These are phyloP conservation scores for Sarcophaga peregrina DNA, from an alignment of 1,140 invertebrate genomes.

Conservation along the genomic window DNA sequence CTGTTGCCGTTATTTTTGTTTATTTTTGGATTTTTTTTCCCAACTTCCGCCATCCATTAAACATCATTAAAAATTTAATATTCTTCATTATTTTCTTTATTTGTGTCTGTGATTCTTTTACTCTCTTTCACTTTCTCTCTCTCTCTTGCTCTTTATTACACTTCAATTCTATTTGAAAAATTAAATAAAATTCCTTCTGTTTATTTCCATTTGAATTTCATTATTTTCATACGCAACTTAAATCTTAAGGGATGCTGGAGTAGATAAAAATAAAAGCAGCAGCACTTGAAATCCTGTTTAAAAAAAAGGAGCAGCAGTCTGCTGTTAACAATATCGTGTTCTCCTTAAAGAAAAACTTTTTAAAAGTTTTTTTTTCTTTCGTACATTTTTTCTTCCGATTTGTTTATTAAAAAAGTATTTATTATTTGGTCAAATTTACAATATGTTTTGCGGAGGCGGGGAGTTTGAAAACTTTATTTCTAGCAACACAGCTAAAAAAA, in stretches of 20 bases:
- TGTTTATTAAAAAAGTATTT: constrained; percentile 16
- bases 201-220: constrained; percentile 27
- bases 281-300: no score
- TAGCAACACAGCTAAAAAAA: no score
- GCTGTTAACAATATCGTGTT: no score
- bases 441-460: no score
- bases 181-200: constrained; percentile 29
- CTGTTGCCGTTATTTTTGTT: background rate
- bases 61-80: constrained; percentile 49
- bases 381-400: background rate
- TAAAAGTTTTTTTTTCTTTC: background rate
- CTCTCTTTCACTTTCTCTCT: constrained; percentile 38
- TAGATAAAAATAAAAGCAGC: background rate
- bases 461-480: no score
- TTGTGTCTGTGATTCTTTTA: constrained; percentile 37
- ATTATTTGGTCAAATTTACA: constrained; percentile 20
- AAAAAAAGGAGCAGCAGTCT: no score
- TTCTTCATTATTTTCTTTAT: constrained; percentile 44
- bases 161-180: no score
- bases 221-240: constrained; percentile 34
- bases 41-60: constrained; percentile 46
- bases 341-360: background rate
- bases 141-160: background rate
- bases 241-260: background rate
- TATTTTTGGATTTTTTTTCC: background rate